These are phyloP conservation scores for Drosophila nigricruria DNA, from an alignment of 2,888 invertebrate genomes.

Conservation along the genomic window DNA sequence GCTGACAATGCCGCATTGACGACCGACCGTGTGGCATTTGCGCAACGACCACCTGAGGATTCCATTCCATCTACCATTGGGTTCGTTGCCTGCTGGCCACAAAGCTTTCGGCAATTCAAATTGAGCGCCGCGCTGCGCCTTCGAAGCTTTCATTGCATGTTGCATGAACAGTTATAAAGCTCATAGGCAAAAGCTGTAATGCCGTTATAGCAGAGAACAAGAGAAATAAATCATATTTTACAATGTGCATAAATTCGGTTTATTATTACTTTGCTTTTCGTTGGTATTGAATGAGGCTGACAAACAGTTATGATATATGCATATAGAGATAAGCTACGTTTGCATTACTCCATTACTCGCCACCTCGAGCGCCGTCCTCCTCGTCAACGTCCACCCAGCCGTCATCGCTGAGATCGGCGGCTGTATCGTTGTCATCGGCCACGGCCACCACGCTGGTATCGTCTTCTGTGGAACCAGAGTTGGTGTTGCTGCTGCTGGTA, in stretches of 20 bases:
- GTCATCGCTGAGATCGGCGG: conserved; percentile 67
- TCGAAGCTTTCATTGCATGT: conserved; percentile 34
- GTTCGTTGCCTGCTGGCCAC: neutral
- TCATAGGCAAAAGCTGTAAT: conserved; percentile 16
- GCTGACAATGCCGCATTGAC: conserved; percentile 61
- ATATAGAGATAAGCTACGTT: no score
- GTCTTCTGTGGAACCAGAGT: conserved; percentile 67
- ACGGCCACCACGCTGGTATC: conserved; percentile 67
- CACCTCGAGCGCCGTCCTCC: conserved; percentile 61
- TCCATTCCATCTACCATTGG: conserved; percentile 30
- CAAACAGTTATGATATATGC: neutral
- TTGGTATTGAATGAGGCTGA: neutral
- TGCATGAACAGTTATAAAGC: conserved; percentile 3
- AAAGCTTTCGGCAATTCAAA: conserved; percentile 48
- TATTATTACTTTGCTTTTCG: neutral
- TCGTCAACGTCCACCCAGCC: conserved; percentile 68
- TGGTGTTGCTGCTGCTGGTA: conserved; percentile 46
- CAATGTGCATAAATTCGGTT: conserved; percentile 11
- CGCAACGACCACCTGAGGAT: conserved; percentile 75
- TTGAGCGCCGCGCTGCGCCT: conserved; percentile 49
- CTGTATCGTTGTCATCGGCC: conserved; percentile 65
- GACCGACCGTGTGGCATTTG: conserved; percentile 60
- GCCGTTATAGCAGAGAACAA: neutral
- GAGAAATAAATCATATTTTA: neutral
- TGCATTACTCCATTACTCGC: no score